Evolutionary conservation across 2,797 vertebrate species (phyloP).

Genomic region (Phrynocephalus guinanensis): DNA sequence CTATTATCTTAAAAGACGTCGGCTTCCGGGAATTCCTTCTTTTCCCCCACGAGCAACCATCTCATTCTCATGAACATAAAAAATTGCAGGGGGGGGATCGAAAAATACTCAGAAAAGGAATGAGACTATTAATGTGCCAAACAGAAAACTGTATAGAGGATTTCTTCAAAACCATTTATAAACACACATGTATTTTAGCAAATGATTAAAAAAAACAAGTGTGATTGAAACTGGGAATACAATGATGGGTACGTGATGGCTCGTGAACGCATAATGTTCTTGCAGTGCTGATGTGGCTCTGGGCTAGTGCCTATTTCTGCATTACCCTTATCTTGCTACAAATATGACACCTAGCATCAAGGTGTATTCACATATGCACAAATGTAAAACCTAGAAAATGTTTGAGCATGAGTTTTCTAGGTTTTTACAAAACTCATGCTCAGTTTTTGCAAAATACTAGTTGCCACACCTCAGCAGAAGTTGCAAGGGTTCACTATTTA

Average conservation of each 20-base stretch:
- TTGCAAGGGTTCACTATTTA: no score
- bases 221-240: neutral
- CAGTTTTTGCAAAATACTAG: neutral
- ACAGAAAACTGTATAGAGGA: neutral
- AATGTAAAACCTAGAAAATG: no score
- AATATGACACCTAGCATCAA: neutral
- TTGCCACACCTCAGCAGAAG: neutral
- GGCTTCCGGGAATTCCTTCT: conserved; percentile 4
- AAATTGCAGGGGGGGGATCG: neutral
- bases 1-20: neutral
- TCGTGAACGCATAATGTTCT: neutral
- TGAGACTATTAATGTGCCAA: neutral
- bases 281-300: neutral
- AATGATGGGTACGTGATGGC: neutral
- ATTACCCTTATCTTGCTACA: neutral
- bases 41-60: neutral
- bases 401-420: no score
- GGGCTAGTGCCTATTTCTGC: neutral
- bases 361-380: no score
- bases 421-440: neutral
- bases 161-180: neutral
- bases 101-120: neutral
- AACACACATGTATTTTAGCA: neutral
- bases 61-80: neutral
- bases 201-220: neutral